A percentile compares a stretch with the other conserved stretches of the same genome.
Conservation (phyloP, 2,113 vertebrate genomes). For the Psammodynastes pulverulentus region DNA sequence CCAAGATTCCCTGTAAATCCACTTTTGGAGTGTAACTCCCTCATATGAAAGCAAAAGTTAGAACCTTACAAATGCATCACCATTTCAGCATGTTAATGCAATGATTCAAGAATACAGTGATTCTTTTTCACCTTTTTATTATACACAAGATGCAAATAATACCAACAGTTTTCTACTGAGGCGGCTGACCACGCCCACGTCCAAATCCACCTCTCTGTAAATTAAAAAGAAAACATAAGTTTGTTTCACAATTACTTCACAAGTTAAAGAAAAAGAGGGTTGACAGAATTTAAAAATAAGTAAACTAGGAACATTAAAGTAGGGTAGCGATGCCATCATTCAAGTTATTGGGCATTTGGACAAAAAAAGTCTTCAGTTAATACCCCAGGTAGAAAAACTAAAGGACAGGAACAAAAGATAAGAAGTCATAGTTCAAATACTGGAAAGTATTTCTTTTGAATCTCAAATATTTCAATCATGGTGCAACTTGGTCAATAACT, state of each 20-base stretch:
- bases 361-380: background rate
- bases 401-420: background rate
- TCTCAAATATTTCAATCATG: background rate
- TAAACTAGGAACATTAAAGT: background rate
- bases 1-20: background rate
- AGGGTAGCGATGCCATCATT: background rate
- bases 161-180: constrained; percentile 77
- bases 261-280: background rate
- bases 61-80: background rate
- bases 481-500: background rate
- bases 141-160: constrained; percentile 74
- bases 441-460: background rate
- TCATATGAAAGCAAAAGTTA: background rate
- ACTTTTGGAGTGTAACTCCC: background rate
- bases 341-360: background rate
- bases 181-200: constrained; percentile 93
- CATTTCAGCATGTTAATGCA: constrained; percentile 2
- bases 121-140: constrained; percentile 81
- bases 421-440: background rate
- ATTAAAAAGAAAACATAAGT: constrained; percentile 48
- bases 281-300: background rate
- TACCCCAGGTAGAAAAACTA: background rate
- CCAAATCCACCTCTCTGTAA: constrained; percentile 97
- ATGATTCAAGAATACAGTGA: constrained; percentile 27
- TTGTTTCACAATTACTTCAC: accelerated